Evolutionary conservation across 2,888 invertebrate species (phyloP), one percentile per base, ranked within the genome.

Genomic region (Pandemis heparana): DNA sequence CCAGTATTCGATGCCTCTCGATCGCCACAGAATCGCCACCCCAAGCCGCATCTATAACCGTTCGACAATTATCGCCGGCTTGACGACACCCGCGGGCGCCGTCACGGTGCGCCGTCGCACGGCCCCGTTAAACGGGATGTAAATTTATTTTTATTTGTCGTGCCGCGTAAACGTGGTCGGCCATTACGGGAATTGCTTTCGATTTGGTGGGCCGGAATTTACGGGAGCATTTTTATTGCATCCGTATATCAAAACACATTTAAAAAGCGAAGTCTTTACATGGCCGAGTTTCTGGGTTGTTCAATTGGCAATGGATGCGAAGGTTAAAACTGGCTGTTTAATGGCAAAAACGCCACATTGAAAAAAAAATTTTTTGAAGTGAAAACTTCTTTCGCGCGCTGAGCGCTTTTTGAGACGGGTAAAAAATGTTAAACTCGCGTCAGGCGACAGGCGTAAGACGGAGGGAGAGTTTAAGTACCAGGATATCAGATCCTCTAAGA

Each of bases 11-110:
- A 41, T 12, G 41, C 38, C 61, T 8, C 1, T 12, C 23, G 63
- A 63, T 63, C 43, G 46, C 59, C 43, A 48, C 48, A n/a, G 46
- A 43, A 38, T 59, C 59, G 59, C 43, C 32, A 43, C 32, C 41
- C 5, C 51, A 39, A 63, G 14, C 39, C 51, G 61, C 18, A 43
- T 63, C 41, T 51, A 43, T 70, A 48, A 39, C 61, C 66, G 61
- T 62, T 53, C 71, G 66, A 72, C 67, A 72, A 72, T 67, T 72
- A 72, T 48, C 72, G 67, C 43, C 43, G 81, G 82, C 81, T 82
- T 81, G 83, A 91, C 86, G 84, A 85, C 83, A 76, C 92, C 89
- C 90, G 71, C 74, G 90, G 89, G 92, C 79, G 82, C 84, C 87
- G 87, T 92, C 81, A 48, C 48, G 48, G 75, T 69, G 67, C 75